phyloP scores from a whole-genome alignment of 2,797 vertebrate genomes.

The Acropternis orthonyx region DNA sequence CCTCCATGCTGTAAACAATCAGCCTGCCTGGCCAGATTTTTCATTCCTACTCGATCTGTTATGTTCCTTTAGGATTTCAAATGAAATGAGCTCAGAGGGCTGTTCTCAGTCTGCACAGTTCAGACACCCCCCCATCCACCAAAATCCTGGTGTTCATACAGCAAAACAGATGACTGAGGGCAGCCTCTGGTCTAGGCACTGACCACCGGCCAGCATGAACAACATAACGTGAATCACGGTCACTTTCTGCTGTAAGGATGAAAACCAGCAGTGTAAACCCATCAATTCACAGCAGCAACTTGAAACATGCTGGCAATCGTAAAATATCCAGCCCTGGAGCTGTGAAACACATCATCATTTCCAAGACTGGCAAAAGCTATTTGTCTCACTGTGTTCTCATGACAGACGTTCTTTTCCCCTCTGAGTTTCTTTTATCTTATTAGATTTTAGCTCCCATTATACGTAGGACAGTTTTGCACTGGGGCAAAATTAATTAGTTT shows the following conservation, averaged over 20 bases:
- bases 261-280: not conserved
- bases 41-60: not conserved
- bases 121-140: not conserved
- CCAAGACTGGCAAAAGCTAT: not conserved
- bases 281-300: not conserved
- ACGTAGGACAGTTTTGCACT: conserved; percentile 22
- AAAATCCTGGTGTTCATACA: not conserved
- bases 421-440: conserved; percentile 37
- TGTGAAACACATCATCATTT: conserved; percentile 8
- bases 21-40: not conserved
- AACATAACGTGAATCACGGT: not conserved
- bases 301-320: not conserved
- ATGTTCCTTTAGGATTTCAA: not conserved
- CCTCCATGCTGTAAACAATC: rapidly evolving
- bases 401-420: not conserved
- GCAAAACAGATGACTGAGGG: not conserved
- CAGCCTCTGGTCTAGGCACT: not conserved
- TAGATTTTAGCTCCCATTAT: conserved; percentile 55
- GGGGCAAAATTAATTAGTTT: conserved; percentile 46
- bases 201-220: not conserved
- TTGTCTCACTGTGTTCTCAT: not conserved
- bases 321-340: not conserved
- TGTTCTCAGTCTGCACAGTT: not conserved
- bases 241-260: not conserved
- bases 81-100: not conserved